Evolutionary conservation across 2,113 vertebrate genomes (phyloP).

Genomic region (Podilymbus podiceps): DNA sequence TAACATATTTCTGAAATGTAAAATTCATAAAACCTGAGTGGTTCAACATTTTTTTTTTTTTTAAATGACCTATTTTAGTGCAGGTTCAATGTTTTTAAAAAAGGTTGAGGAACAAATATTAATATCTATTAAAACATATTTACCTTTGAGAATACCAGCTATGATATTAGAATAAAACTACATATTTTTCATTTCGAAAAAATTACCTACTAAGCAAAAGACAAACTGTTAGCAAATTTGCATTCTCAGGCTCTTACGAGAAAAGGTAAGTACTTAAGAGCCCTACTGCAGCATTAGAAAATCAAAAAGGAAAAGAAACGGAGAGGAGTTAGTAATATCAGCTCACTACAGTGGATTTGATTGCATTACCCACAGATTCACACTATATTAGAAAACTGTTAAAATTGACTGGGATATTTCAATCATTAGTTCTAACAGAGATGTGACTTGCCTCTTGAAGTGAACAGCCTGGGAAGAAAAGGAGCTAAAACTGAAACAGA

Average conservation of each 20-base stretch:
- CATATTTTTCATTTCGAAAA: constrained; percentile 25
- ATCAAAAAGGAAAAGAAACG: constrained; percentile 11
- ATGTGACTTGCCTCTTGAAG: constrained; percentile 90
- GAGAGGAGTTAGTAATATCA: constrained; percentile 49
- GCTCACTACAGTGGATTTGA: constrained; percentile 40
- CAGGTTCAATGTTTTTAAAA: neutral
- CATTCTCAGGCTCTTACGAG: constrained; percentile 22
- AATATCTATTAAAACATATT: neutral
- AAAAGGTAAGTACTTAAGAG: constrained; percentile 36
- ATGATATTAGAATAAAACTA: neutral
- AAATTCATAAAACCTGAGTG: neutral
- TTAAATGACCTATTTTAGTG: neutral
- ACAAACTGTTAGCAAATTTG: constrained; percentile 48
- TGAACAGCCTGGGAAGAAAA: constrained; percentile 89
- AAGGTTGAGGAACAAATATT: neutral
- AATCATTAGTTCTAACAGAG: constrained; percentile 65
- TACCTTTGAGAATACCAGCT: neutral
- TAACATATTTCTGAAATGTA: neutral
- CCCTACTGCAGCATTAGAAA: constrained; percentile 22
- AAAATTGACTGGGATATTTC: constrained; percentile 32
- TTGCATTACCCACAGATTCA: constrained; percentile 6
- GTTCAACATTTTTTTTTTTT: neutral
- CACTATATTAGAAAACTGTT: constrained; percentile 53
- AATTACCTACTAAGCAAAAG: neutral
- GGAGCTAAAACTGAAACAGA: constrained; percentile 84